Percentiles rank a stretch among this genome's conserved stretches.
Conservation (phyloP, 1,140 invertebrate genomes). For the Polypedilum vanderplanki region DNA sequence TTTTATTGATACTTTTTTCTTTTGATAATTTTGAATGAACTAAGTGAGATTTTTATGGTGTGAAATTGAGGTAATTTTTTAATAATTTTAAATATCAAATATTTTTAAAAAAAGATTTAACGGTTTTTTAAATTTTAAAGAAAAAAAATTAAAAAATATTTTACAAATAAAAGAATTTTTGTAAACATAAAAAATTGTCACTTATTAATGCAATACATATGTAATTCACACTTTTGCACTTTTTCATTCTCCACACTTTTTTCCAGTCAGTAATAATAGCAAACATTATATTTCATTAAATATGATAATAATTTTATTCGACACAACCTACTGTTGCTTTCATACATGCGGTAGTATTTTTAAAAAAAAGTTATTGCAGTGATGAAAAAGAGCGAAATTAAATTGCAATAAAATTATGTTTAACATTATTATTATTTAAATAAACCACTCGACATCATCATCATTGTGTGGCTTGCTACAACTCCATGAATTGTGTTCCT, state of each 20-base stretch:
- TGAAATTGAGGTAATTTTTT: too few relatives aligned
- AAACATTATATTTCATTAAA: not conserved
- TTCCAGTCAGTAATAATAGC: not conserved
- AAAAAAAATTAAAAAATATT: too few relatives aligned
- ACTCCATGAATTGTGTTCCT: too few relatives aligned
- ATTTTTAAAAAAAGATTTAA: too few relatives aligned
- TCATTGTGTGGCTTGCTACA: too few relatives aligned
- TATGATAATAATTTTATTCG: not conserved
- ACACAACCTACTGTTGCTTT: not conserved
- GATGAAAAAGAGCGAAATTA: not conserved
- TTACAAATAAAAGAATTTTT: too few relatives aligned
- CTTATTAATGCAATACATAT: too few relatives aligned
- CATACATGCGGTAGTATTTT: not conserved
- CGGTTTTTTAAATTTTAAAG: too few relatives aligned
- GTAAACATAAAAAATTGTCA: too few relatives aligned
- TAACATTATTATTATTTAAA: constrained; percentile 20
- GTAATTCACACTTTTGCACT: not conserved
- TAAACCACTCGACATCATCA: not conserved
- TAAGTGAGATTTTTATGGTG: not conserved
- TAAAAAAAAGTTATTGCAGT: not conserved
- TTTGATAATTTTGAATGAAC: not conserved
- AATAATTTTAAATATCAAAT: too few relatives aligned
- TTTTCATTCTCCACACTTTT: not conserved
- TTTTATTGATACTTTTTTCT: too few relatives aligned
- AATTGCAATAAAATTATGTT: constrained; percentile 20